Percentiles rank a stretch among this genome's conserved stretches.
phyloP scores from a whole-genome alignment of 2,888 invertebrate genomes.

The Galerucella nymphaeae region DNA sequence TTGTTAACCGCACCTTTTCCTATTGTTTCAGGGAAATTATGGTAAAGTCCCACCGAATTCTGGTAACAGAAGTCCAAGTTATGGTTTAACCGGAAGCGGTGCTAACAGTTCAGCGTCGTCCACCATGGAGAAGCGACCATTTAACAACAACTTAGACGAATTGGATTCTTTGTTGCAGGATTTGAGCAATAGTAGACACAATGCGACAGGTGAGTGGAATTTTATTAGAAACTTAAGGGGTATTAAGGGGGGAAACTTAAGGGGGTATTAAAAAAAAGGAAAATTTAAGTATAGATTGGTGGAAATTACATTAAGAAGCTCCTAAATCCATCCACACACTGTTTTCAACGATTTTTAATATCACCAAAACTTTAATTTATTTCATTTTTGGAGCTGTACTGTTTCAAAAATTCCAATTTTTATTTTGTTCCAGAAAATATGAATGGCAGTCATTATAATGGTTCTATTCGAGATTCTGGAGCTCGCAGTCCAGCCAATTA shows the following conservation, averaged over 20 bases:
- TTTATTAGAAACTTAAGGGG: not conserved
- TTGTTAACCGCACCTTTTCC: conserved; percentile 20
- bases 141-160: conserved; percentile 85
- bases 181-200: conserved; percentile 85
- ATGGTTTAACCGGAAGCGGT: conserved; percentile 36
- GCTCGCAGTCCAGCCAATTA: conserved; percentile 60
- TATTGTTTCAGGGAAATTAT: conserved; percentile 59
- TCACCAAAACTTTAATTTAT: too few relatives aligned
- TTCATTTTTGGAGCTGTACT: too few relatives aligned
- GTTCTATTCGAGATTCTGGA: conserved; percentile 57
- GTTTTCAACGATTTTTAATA: too few relatives aligned
- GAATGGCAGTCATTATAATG: conserved; percentile 57
- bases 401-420: not conserved
- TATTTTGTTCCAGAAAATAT: conserved; percentile 56
- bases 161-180: conserved; percentile 92
- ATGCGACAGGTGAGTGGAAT: conserved; percentile 56
- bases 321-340: too few relatives aligned
- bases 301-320: too few relatives aligned
- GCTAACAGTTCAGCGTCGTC: conserved; percentile 38
- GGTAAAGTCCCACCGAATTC: conserved; percentile 60
- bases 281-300: too few relatives aligned
- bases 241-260: too few relatives aligned
- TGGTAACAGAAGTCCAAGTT: conserved; percentile 48
- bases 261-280: too few relatives aligned
- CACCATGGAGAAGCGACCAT: conserved; percentile 48